Conservation (phyloP, 2,888 invertebrate species). For the Hydraecia micacea region DNA sequence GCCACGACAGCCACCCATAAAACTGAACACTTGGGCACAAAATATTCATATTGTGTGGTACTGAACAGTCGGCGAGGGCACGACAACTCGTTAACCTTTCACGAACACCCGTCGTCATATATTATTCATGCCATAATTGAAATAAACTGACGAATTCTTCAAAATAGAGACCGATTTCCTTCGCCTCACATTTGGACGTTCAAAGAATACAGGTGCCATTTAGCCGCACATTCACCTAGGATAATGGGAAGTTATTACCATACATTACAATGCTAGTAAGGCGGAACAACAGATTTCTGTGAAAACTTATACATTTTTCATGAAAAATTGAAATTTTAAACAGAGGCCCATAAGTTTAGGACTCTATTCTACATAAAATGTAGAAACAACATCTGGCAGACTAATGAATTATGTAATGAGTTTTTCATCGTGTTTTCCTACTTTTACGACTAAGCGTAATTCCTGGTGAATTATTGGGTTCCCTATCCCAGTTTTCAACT, state of each 20-base stretch:
- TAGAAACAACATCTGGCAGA: constrained; percentile 64
- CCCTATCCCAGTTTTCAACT: neutral
- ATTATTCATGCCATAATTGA: constrained; percentile 82
- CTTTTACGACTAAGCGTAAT: constrained; percentile 6
- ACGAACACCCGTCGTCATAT: constrained; percentile 75
- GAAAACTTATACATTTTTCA: constrained; percentile 58
- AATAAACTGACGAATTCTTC: constrained; percentile 69
- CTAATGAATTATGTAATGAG: constrained; percentile 55
- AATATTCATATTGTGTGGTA: constrained; percentile 29
- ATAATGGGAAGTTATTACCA: constrained; percentile 58
- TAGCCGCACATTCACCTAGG: constrained; percentile 62
- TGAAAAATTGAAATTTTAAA: constrained; percentile 54
- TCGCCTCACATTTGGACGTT: constrained; percentile 38
- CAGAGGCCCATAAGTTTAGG: constrained; percentile 23
- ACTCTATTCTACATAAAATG: constrained; percentile 32
- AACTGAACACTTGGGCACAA: constrained; percentile 19
- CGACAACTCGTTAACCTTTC: constrained; percentile 86
- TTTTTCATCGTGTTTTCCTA: constrained; percentile 20
- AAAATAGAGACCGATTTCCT: constrained; percentile 58
- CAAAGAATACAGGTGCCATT: constrained; percentile 66
- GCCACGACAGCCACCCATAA: neutral
- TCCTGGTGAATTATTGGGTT: neutral
- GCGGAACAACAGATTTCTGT: constrained; percentile 59
- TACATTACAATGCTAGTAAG: constrained; percentile 65
- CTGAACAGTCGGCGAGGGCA: constrained; percentile 66